A percentile compares a stretch with the other conserved stretches of the same genome.
phyloP scores from a whole-genome alignment of 2,888 invertebrate species.

The Morpho helenor region DNA sequence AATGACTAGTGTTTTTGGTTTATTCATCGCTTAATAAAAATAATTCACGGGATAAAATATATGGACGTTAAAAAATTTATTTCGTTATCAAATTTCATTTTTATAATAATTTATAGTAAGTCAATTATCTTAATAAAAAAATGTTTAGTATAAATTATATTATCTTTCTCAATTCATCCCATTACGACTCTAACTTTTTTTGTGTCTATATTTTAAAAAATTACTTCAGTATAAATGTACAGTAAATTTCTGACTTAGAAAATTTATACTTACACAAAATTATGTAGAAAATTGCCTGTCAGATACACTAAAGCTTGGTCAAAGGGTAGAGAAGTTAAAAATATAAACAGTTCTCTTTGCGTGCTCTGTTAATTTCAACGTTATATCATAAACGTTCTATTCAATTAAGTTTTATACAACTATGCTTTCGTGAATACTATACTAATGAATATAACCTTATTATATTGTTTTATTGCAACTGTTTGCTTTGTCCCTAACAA shows the following conservation, averaged over 20 bases:
- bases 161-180: too few species aligned
- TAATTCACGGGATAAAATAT: too few species aligned
- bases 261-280: conserved; percentile 35
- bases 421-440: not conserved
- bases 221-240: not conserved
- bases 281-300: conserved; percentile 69
- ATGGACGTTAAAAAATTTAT: too few species aligned
- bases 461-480: not conserved
- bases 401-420: not conserved
- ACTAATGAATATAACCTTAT: too few species aligned
- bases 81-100: too few species aligned
- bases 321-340: conserved; percentile 49
- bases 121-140: too few species aligned
- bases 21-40: too few species aligned
- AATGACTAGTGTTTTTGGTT: too few species aligned
- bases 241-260: conserved; percentile 1
- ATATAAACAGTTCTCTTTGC: conserved; percentile 29
- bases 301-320: conserved; percentile 51
- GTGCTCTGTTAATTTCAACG: conserved; percentile 22
- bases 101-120: too few species aligned
- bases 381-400: conserved; percentile 15
- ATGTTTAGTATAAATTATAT: too few species aligned
- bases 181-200: too few species aligned
- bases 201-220: too few species aligned
- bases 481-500: not conserved